phyloP scores from a whole-genome alignment of 2,888 invertebrate genomes.

The Periphyllus acericola region DNA sequence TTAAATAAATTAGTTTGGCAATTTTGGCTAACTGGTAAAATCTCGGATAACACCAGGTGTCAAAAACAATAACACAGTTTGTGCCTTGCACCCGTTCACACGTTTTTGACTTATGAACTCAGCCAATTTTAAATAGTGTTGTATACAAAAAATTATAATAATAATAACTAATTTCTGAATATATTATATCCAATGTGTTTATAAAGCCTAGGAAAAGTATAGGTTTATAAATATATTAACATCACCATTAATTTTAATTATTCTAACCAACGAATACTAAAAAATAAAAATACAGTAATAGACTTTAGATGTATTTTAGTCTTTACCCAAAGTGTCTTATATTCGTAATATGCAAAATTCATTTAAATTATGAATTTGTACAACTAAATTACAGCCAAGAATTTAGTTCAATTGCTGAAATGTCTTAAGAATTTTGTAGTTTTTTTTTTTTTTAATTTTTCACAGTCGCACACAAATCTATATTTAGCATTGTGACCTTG shows the following conservation, averaged over 20 bases:
- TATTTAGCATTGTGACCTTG: conserved; percentile 47
- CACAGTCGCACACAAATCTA: conserved; percentile 13
- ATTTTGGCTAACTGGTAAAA: conserved; percentile 32
- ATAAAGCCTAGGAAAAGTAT: background rate
- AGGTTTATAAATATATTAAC: background rate
- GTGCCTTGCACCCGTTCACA: conserved; percentile 4
- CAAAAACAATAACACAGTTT: conserved; percentile 44
- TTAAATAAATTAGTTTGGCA: conserved; percentile 45
- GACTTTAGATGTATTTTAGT: background rate
- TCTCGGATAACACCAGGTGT: conserved; percentile 52
- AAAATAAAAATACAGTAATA: background rate
- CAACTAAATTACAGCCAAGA: conserved; percentile 32
- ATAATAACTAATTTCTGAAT: background rate
- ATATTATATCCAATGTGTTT: background rate
- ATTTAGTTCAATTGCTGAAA: conserved; percentile 14
- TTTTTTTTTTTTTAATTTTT: background rate
- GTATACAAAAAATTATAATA: background rate
- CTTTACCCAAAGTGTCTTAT: background rate
- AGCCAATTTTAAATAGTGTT: conserved; percentile 16
- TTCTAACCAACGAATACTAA: background rate
- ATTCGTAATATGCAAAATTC: background rate
- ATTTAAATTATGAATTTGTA: conserved; percentile 11
- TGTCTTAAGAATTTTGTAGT: background rate
- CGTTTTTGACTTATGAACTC: conserved; percentile 1
- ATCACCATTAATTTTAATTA: background rate